phyloP scores from a whole-genome alignment of 1,140 invertebrate genomes.

The Bombyx mandarina region DNA sequence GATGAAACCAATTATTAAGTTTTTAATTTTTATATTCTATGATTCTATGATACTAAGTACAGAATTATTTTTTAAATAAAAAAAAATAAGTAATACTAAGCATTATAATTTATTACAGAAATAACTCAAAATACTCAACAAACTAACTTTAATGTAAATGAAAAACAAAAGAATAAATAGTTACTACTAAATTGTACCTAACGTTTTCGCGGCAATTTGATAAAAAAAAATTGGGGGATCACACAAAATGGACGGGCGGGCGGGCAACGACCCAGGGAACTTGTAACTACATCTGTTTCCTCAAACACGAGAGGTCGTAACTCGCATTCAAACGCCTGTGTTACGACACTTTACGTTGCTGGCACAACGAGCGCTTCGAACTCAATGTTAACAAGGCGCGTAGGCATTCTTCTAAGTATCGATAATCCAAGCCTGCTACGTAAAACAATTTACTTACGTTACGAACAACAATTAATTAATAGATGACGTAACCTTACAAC shows the following conservation, averaged over 20 bases:
- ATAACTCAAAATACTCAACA: no score
- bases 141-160: no score
- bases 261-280: constrained; percentile 66
- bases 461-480: no score
- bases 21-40: no score
- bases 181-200: background rate
- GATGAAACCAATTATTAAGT: no score
- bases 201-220: background rate
- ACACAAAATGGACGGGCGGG: constrained; percentile 10
- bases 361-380: constrained; percentile 42
- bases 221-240: background rate
- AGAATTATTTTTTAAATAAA: no score
- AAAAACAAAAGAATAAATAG: no score
- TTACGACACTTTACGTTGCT: constrained; percentile 22
- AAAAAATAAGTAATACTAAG: no score
- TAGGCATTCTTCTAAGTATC: constrained; percentile 35
- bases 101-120: no score
- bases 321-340: constrained; percentile 9
- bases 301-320: constrained; percentile 32
- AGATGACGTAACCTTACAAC: no score
- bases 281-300: constrained; percentile 59
- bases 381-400: constrained; percentile 28
- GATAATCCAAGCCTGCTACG: constrained; percentile 14
- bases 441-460: no score
- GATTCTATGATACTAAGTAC: no score